These are phyloP conservation scores for Phymatocera aterrima DNA, from an alignment of 2,888 invertebrate species.

Conservation along the genomic window DNA sequence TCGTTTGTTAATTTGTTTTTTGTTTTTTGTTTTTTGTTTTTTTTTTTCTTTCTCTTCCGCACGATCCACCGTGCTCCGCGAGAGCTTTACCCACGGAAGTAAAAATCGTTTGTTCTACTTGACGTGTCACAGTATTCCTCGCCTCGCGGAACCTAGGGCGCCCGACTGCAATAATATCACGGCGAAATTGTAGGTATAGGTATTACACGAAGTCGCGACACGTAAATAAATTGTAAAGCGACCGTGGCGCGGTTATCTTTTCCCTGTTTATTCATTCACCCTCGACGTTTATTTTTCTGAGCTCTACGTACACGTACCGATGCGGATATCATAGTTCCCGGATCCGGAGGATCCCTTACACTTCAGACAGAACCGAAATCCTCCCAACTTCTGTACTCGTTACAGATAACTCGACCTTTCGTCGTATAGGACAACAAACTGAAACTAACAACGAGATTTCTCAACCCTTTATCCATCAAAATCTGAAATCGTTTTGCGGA, in stretches of 20 bases:
- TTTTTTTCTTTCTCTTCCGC: too few relatives aligned
- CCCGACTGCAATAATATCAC: slow-evolving; percentile 5
- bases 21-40: too few relatives aligned
- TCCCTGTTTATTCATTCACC: slow-evolving; percentile 35
- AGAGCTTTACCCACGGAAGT: slow-evolving; percentile 18
- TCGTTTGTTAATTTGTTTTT: slow-evolving; percentile 6
- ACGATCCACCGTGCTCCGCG: neutral
- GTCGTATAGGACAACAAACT: too few relatives aligned
- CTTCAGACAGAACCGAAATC: too few relatives aligned
- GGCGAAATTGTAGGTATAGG: neutral
- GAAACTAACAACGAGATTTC: too few relatives aligned
- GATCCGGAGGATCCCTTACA: too few relatives aligned
- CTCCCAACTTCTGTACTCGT: too few relatives aligned
- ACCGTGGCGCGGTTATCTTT: slow-evolving; percentile 29
- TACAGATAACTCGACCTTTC: too few relatives aligned
- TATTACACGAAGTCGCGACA: slow-evolving; percentile 38
- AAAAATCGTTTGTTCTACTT: slow-evolving; percentile 39
- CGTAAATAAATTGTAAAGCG: slow-evolving; percentile 42
- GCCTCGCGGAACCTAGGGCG: slow-evolving; percentile 14
- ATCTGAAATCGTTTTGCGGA: too few relatives aligned
- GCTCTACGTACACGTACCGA: too few relatives aligned
- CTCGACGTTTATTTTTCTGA: slow-evolving; percentile 14
- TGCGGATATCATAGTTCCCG: neutral
- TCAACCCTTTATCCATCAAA: too few relatives aligned
- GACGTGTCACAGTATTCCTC: slow-evolving; percentile 37